phyloP scores from a whole-genome alignment of 2,888 invertebrate genomes.

The Xiphydria camelus region DNA sequence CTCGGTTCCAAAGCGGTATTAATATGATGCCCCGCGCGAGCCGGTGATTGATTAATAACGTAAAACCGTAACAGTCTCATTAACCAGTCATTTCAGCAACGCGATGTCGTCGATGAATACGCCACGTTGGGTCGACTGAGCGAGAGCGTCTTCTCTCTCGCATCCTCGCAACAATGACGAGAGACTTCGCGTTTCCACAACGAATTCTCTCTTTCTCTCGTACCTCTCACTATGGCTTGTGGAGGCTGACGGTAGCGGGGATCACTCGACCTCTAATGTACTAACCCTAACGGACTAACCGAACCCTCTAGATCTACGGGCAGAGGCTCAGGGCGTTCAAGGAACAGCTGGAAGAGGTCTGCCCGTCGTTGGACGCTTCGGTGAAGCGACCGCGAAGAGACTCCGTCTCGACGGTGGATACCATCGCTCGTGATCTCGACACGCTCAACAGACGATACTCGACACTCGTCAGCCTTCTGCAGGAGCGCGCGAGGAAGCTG shows the following conservation, averaged over 20 bases:
- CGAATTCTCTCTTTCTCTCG: background rate
- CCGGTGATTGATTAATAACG: too few relatives aligned
- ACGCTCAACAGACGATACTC: constrained; percentile 80
- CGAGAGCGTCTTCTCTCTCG: too few relatives aligned
- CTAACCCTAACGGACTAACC: constrained; percentile 65
- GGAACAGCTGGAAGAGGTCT: constrained; percentile 81
- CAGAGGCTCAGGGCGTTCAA: constrained; percentile 82
- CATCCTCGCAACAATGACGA: too few relatives aligned
- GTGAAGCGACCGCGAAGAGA: constrained; percentile 53
- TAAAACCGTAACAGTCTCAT: too few relatives aligned
- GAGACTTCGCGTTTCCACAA: too few relatives aligned
- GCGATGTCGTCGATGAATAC: too few relatives aligned
- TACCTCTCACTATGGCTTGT: constrained; percentile 37
- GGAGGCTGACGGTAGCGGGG: constrained; percentile 40
- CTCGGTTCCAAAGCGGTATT: too few relatives aligned
- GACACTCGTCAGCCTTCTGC: constrained; percentile 69
- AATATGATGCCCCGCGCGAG: too few relatives aligned
- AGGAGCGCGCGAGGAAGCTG: constrained; percentile 71
- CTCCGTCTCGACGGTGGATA: constrained; percentile 67
- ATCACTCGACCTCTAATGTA: constrained; percentile 51
- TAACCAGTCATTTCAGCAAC: too few relatives aligned
- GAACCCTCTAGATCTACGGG: constrained; percentile 79
- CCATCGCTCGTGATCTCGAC: constrained; percentile 77
- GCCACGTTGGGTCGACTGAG: too few relatives aligned
- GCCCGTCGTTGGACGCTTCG: constrained; percentile 75